These are phyloP conservation scores for Platerodrilus igneus DNA, from an alignment of 2,888 invertebrate species.

Conservation along the genomic window DNA sequence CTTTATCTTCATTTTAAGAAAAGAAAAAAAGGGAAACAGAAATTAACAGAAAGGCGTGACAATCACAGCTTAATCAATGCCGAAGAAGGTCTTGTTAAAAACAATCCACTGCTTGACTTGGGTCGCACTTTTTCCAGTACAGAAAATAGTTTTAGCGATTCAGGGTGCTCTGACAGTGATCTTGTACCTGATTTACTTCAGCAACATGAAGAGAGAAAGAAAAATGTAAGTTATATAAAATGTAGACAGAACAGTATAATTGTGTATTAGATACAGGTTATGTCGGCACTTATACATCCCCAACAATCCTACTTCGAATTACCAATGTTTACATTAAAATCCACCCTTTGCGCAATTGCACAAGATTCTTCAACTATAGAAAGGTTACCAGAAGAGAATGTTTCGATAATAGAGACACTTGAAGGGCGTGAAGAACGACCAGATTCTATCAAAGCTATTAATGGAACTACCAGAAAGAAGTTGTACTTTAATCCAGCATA, in stretches of 20 bases:
- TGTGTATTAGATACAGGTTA: slow-evolving; percentile 52
- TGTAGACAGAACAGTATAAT: not conserved
- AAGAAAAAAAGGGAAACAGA: slow-evolving; percentile 47
- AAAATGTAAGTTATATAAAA: slow-evolving; percentile 38
- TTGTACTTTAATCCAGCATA: slow-evolving; percentile 88
- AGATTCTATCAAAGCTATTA: slow-evolving; percentile 60
- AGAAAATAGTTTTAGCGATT: slow-evolving; percentile 53
- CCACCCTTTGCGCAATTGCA: slow-evolving; percentile 32
- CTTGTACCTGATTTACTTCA: slow-evolving; percentile 49
- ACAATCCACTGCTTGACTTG: slow-evolving; percentile 65
- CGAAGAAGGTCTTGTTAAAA: slow-evolving; percentile 71
- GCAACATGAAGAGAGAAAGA: slow-evolving; percentile 41
- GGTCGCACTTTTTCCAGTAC: slow-evolving; percentile 59
- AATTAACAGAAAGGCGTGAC: slow-evolving; percentile 29
- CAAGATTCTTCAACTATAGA: slow-evolving; percentile 52
- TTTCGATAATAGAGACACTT: slow-evolving; percentile 77
- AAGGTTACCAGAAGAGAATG: slow-evolving; percentile 77
- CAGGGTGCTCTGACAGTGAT: slow-evolving; percentile 65
- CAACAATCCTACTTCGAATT: slow-evolving; percentile 31
- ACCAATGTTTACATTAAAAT: slow-evolving; percentile 15
- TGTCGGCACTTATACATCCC: slow-evolving; percentile 71
- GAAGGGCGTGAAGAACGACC: slow-evolving; percentile 61
- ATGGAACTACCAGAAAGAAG: slow-evolving; percentile 69
- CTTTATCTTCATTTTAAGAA: slow-evolving; percentile 75
- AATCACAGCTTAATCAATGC: slow-evolving; percentile 45